Evolutionary conservation across 2,888 invertebrate genomes (phyloP).

Genomic region (Protonemura montana): DNA sequence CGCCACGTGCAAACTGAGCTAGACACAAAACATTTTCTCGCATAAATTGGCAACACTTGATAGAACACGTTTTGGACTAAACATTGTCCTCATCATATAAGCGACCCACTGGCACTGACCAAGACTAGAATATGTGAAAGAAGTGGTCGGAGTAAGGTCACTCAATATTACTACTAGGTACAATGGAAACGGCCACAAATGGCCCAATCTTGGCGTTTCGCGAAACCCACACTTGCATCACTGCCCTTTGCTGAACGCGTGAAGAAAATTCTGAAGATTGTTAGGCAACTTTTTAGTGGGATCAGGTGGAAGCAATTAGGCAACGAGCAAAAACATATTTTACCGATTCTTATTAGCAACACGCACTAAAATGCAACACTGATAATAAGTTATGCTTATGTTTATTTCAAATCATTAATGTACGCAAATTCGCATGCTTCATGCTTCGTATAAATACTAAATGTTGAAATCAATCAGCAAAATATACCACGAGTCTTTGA

Average conservation of each 20-base stretch:
- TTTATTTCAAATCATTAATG: too few species aligned
- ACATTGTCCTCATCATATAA: slow-evolving; percentile 7
- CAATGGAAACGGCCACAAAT: not conserved
- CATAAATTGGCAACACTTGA: not conserved
- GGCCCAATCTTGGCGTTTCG: slow-evolving; percentile 16
- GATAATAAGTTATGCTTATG: too few species aligned
- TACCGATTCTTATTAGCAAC: not conserved
- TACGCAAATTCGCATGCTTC: too few species aligned
- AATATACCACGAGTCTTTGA: too few species aligned
- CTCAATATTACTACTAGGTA: not conserved
- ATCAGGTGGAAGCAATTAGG: not conserved
- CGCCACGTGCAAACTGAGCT: not conserved
- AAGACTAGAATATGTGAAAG: slow-evolving; percentile 24
- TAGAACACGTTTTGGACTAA: not conserved
- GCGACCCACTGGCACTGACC: not conserved
- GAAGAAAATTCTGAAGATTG: not conserved
- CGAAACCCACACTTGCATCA: slow-evolving; percentile 12
- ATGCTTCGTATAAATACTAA: too few species aligned
- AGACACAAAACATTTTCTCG: not conserved
- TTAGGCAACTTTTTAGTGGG: not conserved
- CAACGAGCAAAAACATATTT: not conserved
- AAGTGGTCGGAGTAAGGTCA: slow-evolving; percentile 28
- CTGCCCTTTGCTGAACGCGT: not conserved
- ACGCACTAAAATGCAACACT: too few species aligned
- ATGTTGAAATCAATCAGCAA: too few species aligned